Percentiles rank a stretch among this genome's conserved stretches.
phyloP scores from a whole-genome alignment of 2,113 vertebrate genomes.

The Nansenia antarctica region DNA sequence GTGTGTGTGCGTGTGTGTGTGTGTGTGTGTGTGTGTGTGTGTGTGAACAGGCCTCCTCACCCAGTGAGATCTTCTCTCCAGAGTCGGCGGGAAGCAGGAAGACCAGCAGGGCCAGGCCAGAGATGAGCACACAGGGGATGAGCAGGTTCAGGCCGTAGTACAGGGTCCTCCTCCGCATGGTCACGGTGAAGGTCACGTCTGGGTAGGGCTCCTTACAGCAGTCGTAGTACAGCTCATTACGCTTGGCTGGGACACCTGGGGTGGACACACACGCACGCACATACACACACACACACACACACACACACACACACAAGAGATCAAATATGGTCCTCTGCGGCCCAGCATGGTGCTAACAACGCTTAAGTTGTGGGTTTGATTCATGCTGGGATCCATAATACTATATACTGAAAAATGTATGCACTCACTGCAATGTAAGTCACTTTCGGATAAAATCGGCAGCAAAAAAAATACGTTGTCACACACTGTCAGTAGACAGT shows the following conservation, averaged over 20 bases:
- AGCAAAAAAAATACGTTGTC: no score
- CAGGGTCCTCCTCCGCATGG: conserved; percentile 85
- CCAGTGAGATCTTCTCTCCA: conserved; percentile 87
- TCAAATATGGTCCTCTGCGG: no score
- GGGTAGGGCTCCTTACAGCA: conserved; percentile 92
- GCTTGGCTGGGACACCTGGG: conserved; percentile 84
- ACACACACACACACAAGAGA: background rate
- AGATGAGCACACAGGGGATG: conserved; percentile 89
- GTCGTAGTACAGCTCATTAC: conserved; percentile 88
- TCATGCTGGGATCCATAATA: no score
- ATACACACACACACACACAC: background rate
- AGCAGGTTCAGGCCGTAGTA: conserved; percentile 91
- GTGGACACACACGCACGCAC: background rate
- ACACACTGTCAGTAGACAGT: no score
- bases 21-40: conserved; percentile 15
- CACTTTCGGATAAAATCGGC: no score
- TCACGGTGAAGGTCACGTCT: conserved; percentile 89
- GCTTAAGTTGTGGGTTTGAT: no score
- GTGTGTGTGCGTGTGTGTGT: conserved; percentile 9
- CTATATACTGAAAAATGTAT: no score
- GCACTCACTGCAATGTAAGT: no score
- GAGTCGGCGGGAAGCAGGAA: conserved; percentile 91
- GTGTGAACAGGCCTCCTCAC: conserved; percentile 41
- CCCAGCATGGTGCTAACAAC: no score
- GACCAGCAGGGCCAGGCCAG: conserved; percentile 85